These are phyloP conservation scores for Hyperoplus lanceolatus DNA, from an alignment of 2,797 vertebrate species.

Conservation along the genomic window DNA sequence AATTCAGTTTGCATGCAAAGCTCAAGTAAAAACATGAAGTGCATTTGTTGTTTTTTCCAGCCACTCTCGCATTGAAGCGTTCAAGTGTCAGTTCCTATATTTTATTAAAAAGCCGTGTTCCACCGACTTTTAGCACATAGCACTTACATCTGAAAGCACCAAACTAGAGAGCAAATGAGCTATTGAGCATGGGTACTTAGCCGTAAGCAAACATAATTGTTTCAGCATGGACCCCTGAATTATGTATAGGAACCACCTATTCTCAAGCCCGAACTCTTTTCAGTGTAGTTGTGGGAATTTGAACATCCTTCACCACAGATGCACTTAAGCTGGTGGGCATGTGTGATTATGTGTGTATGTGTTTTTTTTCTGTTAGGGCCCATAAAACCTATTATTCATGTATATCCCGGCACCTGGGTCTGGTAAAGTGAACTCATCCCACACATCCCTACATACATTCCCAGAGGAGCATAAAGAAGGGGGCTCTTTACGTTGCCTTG, in stretches of 20 bases:
- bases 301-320: slow-evolving; percentile 81
- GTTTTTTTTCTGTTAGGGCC: slow-evolving; percentile 68
- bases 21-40: slow-evolving; percentile 65
- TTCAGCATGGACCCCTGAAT: slow-evolving; percentile 82
- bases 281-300: slow-evolving; percentile 83
- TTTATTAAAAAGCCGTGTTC: slow-evolving; percentile 78
- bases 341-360: slow-evolving; percentile 74
- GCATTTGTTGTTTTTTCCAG: slow-evolving; percentile 67
- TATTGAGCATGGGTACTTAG: slow-evolving; percentile 77
- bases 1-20: slow-evolving; percentile 63
- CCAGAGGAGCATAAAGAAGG: slow-evolving; percentile 83
- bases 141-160: slow-evolving; percentile 77
- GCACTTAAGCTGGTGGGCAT: slow-evolving; percentile 74
- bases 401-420: slow-evolving; percentile 84
- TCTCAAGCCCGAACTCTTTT: slow-evolving; percentile 80
- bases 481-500: slow-evolving; percentile 85
- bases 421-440: slow-evolving; percentile 84
- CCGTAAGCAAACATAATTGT: slow-evolving; percentile 83
- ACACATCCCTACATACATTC: slow-evolving; percentile 82
- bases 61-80: slow-evolving; percentile 62
- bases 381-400: slow-evolving; percentile 85
- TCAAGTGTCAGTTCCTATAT: slow-evolving; percentile 73
- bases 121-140: slow-evolving; percentile 70
- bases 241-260: slow-evolving; percentile 83
- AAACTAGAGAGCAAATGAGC: slow-evolving; percentile 71